Evolutionary conservation across 2,797 vertebrate genomes (phyloP).

Genomic region (Bryconaethiops microstoma): DNA sequence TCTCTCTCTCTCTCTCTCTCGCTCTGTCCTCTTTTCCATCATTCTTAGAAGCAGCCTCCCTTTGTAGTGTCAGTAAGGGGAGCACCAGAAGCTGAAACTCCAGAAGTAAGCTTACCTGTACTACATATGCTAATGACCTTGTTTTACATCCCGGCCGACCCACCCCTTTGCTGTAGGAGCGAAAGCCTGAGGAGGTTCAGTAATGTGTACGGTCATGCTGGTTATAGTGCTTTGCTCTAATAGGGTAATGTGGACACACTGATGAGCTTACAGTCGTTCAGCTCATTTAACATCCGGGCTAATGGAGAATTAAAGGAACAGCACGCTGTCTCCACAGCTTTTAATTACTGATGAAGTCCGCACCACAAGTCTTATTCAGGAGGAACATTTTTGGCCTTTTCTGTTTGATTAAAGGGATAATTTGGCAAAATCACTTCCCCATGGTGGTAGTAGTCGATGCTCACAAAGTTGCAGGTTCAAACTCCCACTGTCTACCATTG

Average conservation of each 20-base stretch:
- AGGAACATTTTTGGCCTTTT: neutral
- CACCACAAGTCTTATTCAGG: neutral
- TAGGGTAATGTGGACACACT: neutral
- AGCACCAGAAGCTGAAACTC: conserved; percentile 56
- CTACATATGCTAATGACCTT: conserved; percentile 65
- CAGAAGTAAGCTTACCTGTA: conserved; percentile 77
- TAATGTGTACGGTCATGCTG: conserved; percentile 15
- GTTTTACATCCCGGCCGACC: conserved; percentile 49
- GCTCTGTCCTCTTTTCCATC: conserved; percentile 40
- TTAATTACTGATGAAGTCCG: neutral
- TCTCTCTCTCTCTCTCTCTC: conserved; percentile 8
- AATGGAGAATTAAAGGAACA: conserved; percentile 13
- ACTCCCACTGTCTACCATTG: no score
- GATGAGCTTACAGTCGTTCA: conserved; percentile 16
- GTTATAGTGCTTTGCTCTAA: conserved; percentile 41
- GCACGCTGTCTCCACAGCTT: neutral
- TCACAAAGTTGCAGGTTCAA: no score
- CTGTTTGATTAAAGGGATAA: neutral
- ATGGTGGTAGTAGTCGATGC: no score
- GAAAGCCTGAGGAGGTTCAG: conserved; percentile 9
- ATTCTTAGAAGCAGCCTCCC: conserved; percentile 39
- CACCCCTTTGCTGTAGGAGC: conserved; percentile 8
- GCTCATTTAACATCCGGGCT: neutral
- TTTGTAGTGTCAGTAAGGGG: conserved; percentile 75
- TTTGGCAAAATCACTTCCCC: neutral